Conservation (phyloP, 2,797 vertebrate species). For the Anguilla megastoma region DNA sequence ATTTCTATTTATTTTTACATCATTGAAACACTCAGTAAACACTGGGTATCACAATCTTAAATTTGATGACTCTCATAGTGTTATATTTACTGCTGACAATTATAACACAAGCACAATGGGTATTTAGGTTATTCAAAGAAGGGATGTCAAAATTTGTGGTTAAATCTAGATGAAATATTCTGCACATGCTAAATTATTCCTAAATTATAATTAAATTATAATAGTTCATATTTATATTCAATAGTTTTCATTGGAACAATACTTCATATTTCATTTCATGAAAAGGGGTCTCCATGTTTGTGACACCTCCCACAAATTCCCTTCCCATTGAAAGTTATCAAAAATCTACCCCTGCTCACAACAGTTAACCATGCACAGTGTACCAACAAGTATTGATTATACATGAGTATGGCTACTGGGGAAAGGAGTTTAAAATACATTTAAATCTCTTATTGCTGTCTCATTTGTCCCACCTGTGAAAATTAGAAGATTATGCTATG, state of each 20-base stretch:
- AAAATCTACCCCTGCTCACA: neutral
- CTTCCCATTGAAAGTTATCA: neutral
- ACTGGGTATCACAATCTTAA: neutral
- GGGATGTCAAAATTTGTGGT: neutral
- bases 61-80: neutral
- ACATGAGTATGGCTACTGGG: neutral
- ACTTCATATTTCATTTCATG: neutral
- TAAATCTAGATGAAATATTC: neutral
- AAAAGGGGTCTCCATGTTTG: neutral
- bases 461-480: slow-evolving; percentile 25
- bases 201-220: neutral
- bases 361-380: neutral
- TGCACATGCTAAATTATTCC: neutral
- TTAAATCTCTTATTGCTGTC: neutral
- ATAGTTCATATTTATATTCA: neutral
- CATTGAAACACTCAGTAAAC: neutral
- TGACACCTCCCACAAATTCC: neutral
- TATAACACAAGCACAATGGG: neutral
- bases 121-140: neutral
- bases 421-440: neutral
- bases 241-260: neutral
- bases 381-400: neutral
- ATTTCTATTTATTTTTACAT: neutral
- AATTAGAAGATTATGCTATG: slow-evolving; percentile 42
- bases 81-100: neutral